Percentiles rank a stretch among this genome's conserved stretches.
Conservation (phyloP, 2,888 invertebrate genomes). For the Chloroclysta siterata region DNA sequence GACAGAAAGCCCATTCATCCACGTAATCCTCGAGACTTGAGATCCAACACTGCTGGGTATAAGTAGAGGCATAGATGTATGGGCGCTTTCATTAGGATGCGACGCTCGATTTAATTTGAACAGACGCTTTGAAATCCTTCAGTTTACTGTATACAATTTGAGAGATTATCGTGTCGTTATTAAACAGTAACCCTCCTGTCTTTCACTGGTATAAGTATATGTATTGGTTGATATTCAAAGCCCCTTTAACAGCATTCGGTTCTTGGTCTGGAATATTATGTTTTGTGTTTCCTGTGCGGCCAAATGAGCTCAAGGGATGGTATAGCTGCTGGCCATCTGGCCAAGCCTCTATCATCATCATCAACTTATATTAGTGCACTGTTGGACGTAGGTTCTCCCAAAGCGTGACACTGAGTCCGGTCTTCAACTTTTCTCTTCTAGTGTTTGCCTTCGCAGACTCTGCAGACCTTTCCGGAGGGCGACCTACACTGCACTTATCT, state of each 20-base stretch:
- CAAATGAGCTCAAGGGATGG: not conserved
- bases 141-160: constrained; percentile 8
- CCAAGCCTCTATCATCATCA: no score
- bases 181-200: constrained; percentile 12
- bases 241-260: not conserved
- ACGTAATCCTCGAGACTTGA: constrained; percentile 31
- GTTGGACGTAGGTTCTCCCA: no score
- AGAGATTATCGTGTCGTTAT: constrained; percentile 21
- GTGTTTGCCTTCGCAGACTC: no score
- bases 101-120: constrained; percentile 23
- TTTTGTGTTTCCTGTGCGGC: not conserved
- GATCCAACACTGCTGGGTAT: constrained; percentile 11
- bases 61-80: constrained; percentile 2
- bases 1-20: constrained; percentile 34
- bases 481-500: no score
- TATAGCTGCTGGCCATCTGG: no score
- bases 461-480: no score
- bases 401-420: no score
- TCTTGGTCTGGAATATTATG: not conserved
- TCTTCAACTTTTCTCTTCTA: no score
- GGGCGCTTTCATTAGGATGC: constrained; percentile 20
- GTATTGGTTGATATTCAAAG: not conserved
- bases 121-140: constrained; percentile 21
- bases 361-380: no score
- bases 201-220: not conserved